A percentile compares a stretch with the other conserved stretches of the same genome.
phyloP scores from a whole-genome alignment of 2,888 invertebrate genomes.

The Tethea ocularis region DNA sequence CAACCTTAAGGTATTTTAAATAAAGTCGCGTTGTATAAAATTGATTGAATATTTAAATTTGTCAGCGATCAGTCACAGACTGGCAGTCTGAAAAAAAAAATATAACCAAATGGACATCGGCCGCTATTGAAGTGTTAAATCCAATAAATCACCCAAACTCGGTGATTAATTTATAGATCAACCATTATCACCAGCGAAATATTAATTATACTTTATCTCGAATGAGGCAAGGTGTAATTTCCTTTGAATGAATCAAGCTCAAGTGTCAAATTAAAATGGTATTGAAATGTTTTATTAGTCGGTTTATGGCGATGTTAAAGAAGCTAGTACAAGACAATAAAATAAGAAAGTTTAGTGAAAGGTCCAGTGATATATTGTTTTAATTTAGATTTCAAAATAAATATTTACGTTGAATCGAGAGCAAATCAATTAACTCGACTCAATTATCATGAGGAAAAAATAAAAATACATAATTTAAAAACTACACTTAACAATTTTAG shows the following conservation, averaged over 20 bases:
- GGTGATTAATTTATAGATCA: conserved; percentile 61
- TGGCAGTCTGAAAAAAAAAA: conserved; percentile 30
- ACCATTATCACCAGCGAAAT: conserved; percentile 24
- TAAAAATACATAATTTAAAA: background rate
- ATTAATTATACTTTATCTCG: conserved; percentile 21
- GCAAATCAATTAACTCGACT: background rate
- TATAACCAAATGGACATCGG: conserved; percentile 49
- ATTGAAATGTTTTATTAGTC: conserved; percentile 35
- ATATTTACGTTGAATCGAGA: background rate
- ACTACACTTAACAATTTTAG: too few species aligned
- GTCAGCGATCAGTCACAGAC: conserved; percentile 8
- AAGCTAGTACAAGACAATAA: conserved; percentile 53
- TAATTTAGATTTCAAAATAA: conserved; percentile 26
- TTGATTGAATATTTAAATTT: background rate
- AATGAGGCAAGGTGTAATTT: conserved; percentile 29
- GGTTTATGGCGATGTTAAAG: conserved; percentile 57
- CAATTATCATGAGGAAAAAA: background rate
- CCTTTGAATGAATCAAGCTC: conserved; percentile 11
- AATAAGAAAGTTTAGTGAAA: conserved; percentile 69
- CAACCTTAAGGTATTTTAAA: background rate
- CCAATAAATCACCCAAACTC: conserved; percentile 62
- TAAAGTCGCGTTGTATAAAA: background rate
- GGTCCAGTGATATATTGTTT: conserved; percentile 59
- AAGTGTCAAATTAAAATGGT: conserved; percentile 27
- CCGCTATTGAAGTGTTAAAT: conserved; percentile 58